Conservation (phyloP, 2,888 invertebrate species). For the Polydrusus tereticollis region DNA sequence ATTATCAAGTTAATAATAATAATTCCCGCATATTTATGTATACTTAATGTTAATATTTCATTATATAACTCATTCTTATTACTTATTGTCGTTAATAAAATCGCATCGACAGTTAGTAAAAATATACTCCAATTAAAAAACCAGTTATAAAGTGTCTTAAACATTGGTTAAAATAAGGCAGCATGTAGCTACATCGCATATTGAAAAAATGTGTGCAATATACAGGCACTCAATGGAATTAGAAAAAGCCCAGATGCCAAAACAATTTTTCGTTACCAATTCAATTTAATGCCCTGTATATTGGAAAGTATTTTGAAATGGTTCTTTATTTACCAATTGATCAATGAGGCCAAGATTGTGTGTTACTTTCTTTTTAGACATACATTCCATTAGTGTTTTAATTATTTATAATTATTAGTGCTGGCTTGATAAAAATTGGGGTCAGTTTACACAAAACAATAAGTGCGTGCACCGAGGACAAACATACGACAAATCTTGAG, state of each 20-base stretch:
- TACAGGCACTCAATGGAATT: no score
- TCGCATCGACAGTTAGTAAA: not conserved
- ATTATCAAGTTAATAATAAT: no score
- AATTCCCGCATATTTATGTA: not conserved
- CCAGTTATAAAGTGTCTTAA: not conserved
- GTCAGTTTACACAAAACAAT: conserved; percentile 8
- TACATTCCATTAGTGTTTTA: conserved; percentile 1
- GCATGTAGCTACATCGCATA: no score
- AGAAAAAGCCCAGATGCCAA: no score
- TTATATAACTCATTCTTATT: not conserved
- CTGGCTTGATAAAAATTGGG: conserved; percentile 9
- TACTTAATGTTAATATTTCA: not conserved
- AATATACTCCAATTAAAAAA: not conserved
- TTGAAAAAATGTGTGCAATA: no score
- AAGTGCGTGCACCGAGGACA: not conserved
- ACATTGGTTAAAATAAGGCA: no score
- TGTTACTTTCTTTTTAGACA: conserved; percentile 26
- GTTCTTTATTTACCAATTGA: not conserved
- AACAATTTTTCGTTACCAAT: no score
- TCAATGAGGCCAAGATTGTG: conserved; percentile 13
- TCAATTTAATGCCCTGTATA: not conserved
- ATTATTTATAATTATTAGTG: not conserved
- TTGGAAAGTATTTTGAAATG: not conserved
- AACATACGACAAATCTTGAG: no score
- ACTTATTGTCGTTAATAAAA: not conserved